Conservation (phyloP, 2,888 invertebrate species). For the Magallana nippona region DNA sequence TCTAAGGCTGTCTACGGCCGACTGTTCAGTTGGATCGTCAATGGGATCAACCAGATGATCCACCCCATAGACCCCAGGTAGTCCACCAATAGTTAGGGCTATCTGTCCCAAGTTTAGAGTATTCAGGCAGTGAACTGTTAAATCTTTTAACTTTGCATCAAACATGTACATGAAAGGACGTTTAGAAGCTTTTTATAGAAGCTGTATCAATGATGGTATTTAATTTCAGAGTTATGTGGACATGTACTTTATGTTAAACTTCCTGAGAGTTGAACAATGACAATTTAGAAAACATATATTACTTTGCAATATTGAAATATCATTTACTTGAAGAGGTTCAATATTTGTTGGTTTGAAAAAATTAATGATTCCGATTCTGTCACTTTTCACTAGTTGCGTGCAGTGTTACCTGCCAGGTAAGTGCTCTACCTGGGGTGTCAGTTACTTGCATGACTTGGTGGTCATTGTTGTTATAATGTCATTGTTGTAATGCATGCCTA, state of each 20-base stretch:
- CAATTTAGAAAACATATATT: no score
- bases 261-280: no score
- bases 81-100: no score
- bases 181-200: no score
- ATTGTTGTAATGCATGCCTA: background rate
- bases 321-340: background rate
- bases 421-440: background rate
- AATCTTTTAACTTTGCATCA: no score
- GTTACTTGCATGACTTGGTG: slow-evolving; percentile 1
- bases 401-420: background rate
- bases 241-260: no score
- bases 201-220: no score
- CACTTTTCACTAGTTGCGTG: background rate
- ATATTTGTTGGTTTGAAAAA: background rate
- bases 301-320: background rate
- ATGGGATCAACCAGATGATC: slow-evolving; percentile 75
- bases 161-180: no score
- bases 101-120: no score
- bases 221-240: no score
- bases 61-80: slow-evolving; percentile 62
- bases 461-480: background rate
- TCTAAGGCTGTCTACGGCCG: slow-evolving; percentile 77
- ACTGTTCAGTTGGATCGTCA: slow-evolving; percentile 78
- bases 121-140: no score
- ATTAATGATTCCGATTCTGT: background rate